Base-by-base conservation (phyloP, 2,888 invertebrate species). In the Osmoderma eremita region DNA sequence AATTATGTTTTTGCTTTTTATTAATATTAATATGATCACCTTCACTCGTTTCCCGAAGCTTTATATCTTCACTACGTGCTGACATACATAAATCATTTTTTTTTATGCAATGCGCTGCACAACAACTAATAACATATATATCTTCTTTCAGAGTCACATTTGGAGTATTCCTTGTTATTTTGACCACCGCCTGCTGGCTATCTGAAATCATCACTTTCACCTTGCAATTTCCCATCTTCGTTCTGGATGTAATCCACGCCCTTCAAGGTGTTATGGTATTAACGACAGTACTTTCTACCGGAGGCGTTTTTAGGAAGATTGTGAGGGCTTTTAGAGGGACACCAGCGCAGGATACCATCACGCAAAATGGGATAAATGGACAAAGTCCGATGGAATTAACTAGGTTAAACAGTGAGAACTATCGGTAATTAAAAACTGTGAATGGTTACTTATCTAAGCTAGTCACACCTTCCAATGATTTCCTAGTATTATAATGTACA, bases 151-250 rank as follows among this genome's bases (percentile, higher is more conserved):
- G 82, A 68, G 80, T 79, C 66, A 74, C 76, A 67, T 71, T 82
- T 8, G 81, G 81, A 67, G 68, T 80, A 63, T 81, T 82, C 66
- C 73, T 83, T n/a, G 80, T 82, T 67, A 65, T 78, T 42, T 78
- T 82, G 22, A 83, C 82, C 79, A 81, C 81, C 0, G 72, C 80
- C 8, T 82, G 81, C 70, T 83, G 83, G 83, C 68, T 77, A 8
- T 77, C 78, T 67, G 82, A 83, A 72, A 72, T 83, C 1, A 66
- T 82, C 12, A 79, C 81, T 0, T 79, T 75, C 69, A 63, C 74
- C 2, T 69, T 75, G n/a, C 77, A 75, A 62, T 69, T 65, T 45
- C 63, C 67, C 20, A 38, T 41, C 78, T 76, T 76, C 50, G 70
- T 80, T 3, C 74, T 81, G 5, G 83, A 83, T 68, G 68, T 81